Evolutionary conservation across 2,113 vertebrate species (phyloP).

Genomic region (Accipiter cooperii): DNA sequence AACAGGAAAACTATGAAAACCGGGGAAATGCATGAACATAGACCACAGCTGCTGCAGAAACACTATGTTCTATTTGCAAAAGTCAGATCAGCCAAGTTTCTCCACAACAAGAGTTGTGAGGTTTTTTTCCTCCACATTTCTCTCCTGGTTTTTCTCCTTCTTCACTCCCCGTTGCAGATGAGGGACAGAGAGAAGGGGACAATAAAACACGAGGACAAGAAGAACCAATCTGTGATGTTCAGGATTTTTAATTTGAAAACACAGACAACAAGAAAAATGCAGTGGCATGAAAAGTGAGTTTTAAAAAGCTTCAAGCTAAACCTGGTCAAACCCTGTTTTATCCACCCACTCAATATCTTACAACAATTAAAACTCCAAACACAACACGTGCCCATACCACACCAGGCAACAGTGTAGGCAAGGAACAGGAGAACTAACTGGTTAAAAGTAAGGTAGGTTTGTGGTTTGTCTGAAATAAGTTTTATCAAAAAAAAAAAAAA

Average conservation of each 20-base stretch:
- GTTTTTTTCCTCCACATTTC: neutral
- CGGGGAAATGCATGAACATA: neutral
- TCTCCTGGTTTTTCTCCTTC: neutral
- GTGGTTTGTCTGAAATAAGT: neutral
- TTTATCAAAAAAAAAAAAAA: neutral
- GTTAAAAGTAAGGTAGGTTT: neutral
- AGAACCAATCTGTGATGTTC: neutral
- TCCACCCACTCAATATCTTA: neutral
- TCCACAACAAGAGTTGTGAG: neutral
- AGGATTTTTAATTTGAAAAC: neutral
- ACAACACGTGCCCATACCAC: neutral
- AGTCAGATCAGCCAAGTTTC: neutral
- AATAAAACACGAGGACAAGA: neutral
- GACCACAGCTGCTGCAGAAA: neutral
- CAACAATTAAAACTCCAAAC: neutral
- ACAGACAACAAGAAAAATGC: neutral
- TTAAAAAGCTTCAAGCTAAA: neutral
- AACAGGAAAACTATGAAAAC: neutral
- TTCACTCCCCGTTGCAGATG: neutral
- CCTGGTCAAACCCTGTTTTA: neutral
- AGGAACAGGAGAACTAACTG: neutral
- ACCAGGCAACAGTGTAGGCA: neutral
- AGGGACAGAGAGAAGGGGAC: neutral
- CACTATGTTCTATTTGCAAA: neutral
- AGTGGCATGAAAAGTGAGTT: neutral